Conservation (phyloP, 2,888 invertebrate genomes). For the Spatulosminthurus flaviceps region DNA sequence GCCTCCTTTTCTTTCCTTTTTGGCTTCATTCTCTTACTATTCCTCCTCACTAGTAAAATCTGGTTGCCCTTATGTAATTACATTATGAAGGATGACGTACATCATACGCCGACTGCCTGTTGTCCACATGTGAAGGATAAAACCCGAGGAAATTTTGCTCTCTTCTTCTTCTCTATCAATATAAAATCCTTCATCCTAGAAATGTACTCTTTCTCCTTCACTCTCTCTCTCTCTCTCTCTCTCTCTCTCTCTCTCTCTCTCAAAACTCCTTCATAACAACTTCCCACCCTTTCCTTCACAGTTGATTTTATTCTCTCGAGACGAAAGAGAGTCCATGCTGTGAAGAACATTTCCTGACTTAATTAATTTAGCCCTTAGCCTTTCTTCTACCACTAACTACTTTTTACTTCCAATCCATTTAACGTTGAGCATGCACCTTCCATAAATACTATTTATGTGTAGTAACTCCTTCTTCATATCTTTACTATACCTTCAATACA, state of each 20-base stretch:
- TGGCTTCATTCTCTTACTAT: background rate
- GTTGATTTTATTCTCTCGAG: conserved; percentile 40
- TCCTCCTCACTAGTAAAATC: too few species aligned
- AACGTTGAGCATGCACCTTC: background rate
- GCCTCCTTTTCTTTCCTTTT: conserved; percentile 28
- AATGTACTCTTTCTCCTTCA: conserved; percentile 22
- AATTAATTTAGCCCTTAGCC: conserved; percentile 62
- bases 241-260: conserved; percentile 34
- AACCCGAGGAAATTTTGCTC: background rate
- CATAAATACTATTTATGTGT: background rate
- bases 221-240: conserved; percentile 31
- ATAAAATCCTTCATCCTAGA: conserved; percentile 10
- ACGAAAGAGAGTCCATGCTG: conserved; percentile 56
- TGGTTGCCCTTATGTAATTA: background rate
- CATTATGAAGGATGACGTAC: background rate
- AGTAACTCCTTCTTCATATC: too few species aligned
- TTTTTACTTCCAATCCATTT: conserved; percentile 42
- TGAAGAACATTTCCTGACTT: conserved; percentile 62
- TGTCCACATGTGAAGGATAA: conserved; percentile 10
- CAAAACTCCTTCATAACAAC: conserved; percentile 35
- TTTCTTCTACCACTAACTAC: conserved; percentile 36
- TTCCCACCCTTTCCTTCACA: conserved; percentile 45
- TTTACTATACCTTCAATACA: too few species aligned
- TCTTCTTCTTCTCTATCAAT: conserved; percentile 1
- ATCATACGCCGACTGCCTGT: background rate